A percentile compares a stretch with the other conserved stretches of the same genome.
phyloP scores from a whole-genome alignment of 2,888 invertebrate species.

The Tachina lurida region DNA sequence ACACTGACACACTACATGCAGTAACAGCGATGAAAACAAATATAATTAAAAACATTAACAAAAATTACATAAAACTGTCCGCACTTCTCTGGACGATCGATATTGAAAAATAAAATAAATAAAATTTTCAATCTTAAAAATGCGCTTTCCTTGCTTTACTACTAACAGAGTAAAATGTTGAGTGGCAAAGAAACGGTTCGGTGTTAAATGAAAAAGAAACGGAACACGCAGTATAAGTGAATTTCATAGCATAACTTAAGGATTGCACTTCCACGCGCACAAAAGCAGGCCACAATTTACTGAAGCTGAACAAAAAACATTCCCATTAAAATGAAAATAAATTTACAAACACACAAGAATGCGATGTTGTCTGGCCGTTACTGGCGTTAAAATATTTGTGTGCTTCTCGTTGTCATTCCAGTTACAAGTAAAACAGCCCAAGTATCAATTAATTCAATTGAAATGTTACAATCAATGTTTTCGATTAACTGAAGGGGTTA shows the following conservation, averaged over 20 bases:
- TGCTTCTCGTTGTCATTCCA: constrained; percentile 50
- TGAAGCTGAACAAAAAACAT: constrained; percentile 27
- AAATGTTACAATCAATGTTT: constrained; percentile 68
- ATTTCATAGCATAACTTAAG: constrained; percentile 57
- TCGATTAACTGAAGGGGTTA: constrained; percentile 60
- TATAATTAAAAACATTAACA: constrained; percentile 63
- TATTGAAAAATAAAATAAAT: constrained; percentile 1
- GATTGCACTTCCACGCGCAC: constrained; percentile 17
- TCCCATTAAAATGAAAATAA: constrained; percentile 32
- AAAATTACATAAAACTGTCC: constrained; percentile 1
- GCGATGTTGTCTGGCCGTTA: not conserved
- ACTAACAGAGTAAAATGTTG: not conserved
- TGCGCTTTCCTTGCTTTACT: not conserved
- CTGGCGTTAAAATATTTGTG: constrained; percentile 23
- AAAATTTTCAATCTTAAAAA: constrained; percentile 29
- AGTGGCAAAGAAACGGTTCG: constrained; percentile 6
- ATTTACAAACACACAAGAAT: not conserved
- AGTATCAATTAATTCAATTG: constrained; percentile 70
- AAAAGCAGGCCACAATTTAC: constrained; percentile 61
- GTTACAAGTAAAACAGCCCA: constrained; percentile 51
- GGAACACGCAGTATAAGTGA: constrained; percentile 15
- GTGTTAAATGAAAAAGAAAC: not conserved
- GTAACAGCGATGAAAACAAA: constrained; percentile 42
- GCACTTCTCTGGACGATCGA: constrained; percentile 4
- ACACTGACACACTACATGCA: not conserved